Base-by-base conservation (phyloP, 2,888 invertebrate genomes). In the Ichneumoninae sp. region DNA sequence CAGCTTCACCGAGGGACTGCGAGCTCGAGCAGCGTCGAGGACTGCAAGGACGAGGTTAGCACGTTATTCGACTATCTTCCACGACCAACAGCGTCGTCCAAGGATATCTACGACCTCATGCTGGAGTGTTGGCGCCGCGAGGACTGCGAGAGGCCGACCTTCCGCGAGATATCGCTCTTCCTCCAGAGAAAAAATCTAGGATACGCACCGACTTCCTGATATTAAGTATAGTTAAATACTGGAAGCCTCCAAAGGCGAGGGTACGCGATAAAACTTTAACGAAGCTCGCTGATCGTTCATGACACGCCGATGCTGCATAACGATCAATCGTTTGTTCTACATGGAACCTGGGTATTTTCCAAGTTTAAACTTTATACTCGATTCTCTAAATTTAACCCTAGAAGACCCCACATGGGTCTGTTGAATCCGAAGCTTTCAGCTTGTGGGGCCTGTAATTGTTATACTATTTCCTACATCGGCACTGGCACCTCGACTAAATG, bases 101-200 rank as follows among this genome's bases (percentile, higher is more conserved):
- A 97, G 91, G 97, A 98, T 94, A 95, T 98, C 86, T 97, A 97
- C 94, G 97, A 97, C 90, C 94, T 98, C 88, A 97, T 98, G 97
- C 94, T 96, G 86, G 97, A 97, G 91, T 98, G 98, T 93, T 98
- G 98, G 98, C 96, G 96, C 84, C 95, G 97, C 54, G 96, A 96
- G 89, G 97, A 97, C 82, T 93, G 94, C 71, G 96, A 96, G 87
- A 94, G 98, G 50, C 98, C 98, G 4, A 95, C 96, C 86, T 98
- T 98, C 95, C 95, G 96, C 44, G 97, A 98, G 91, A 96, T 97
- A 87, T 97, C 97, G 93, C 95, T 96, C 91, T 97, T 98, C 94
- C 95, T 98, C 85, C 97, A 96, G 92, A 94, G 97, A 83, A 96
- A 96, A 92, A 96, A 96, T 92, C 94, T 96, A 86, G 95, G 95